Conservation (phyloP, 1,140 invertebrate genomes). For the Liolophura sinensis region DNA sequence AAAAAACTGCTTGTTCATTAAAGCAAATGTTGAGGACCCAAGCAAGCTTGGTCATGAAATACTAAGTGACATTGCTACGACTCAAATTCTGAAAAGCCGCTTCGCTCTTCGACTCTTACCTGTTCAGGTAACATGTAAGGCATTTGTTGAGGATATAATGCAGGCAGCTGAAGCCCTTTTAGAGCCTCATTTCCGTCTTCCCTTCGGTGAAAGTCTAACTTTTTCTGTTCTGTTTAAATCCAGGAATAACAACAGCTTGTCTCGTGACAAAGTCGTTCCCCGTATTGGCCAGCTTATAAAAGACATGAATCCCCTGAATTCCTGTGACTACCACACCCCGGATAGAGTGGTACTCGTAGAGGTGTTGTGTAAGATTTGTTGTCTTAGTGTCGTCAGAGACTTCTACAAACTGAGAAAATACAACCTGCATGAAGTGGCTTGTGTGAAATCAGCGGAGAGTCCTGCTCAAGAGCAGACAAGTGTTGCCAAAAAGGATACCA, state of each 20-base stretch:
- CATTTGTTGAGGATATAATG: conserved; percentile 74
- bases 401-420: conserved; percentile 55
- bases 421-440: conserved; percentile 49
- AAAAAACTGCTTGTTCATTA: conserved; percentile 83
- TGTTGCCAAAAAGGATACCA: too few relatives aligned
- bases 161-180: conserved; percentile 69
- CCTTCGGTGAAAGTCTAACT: conserved; percentile 62
- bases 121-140: conserved; percentile 78
- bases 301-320: conserved; percentile 36
- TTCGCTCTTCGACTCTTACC: conserved; percentile 79
- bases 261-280: conserved; percentile 63
- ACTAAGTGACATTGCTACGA: conserved; percentile 74
- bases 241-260: conserved; percentile 74
- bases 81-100: conserved; percentile 80
- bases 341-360: conserved; percentile 51
- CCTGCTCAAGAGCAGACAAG: too few relatives aligned
- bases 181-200: conserved; percentile 71
- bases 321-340: conserved; percentile 41
- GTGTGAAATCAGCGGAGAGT: conserved; percentile 4
- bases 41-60: conserved; percentile 71
- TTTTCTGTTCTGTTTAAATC: conserved; percentile 81
- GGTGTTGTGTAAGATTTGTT: conserved; percentile 51
- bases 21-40: conserved; percentile 74
- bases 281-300: conserved; percentile 33
- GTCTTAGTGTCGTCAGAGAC: conserved; percentile 51